A percentile compares a stretch with the other conserved stretches of the same genome.
Conservation (phyloP, 2,113 vertebrate species). For the Chionis minor region DNA sequence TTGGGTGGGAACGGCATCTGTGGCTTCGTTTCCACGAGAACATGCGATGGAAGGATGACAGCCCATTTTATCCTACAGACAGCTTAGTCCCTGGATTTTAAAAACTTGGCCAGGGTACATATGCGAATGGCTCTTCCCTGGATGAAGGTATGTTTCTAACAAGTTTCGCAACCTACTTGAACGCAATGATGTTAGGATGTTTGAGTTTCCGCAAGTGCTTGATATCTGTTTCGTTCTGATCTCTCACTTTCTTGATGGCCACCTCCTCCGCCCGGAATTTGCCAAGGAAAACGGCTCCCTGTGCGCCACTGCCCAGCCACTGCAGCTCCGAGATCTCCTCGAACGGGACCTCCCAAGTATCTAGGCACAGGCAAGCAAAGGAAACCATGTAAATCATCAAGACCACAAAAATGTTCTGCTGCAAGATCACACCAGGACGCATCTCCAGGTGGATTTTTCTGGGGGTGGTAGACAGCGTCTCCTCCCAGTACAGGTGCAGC, state of each 20-base stretch:
- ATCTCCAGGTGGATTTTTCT: background rate
- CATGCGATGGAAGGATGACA: background rate
- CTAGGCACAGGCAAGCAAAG: conserved; percentile 65
- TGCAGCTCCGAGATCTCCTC: conserved; percentile 98
- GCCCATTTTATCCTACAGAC: background rate
- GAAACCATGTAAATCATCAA: background rate
- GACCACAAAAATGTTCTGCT: background rate
- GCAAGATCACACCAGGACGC: background rate
- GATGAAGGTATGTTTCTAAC: background rate
- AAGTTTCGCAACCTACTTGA: conserved; percentile 84
- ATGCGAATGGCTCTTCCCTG: rapidly evolving
- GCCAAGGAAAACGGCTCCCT: conserved; percentile 95
- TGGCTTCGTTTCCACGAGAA: background rate
- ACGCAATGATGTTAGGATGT: conserved; percentile 98
- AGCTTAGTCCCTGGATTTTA: background rate
- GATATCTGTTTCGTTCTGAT: conserved; percentile 98
- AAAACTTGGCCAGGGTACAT: background rate
- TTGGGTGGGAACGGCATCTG: background rate
- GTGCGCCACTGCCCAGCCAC: conserved; percentile 97
- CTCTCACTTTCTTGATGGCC: conserved; percentile 98
- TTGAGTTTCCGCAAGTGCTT: conserved; percentile 96
- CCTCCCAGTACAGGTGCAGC: background rate
- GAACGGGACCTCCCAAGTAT: conserved; percentile 97
- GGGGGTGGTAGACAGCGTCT: background rate
- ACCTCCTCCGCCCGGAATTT: conserved; percentile 95